Evolutionary conservation across 1,140 invertebrate genomes (phyloP).

Genomic region (Yoshiicerus persimilis): DNA sequence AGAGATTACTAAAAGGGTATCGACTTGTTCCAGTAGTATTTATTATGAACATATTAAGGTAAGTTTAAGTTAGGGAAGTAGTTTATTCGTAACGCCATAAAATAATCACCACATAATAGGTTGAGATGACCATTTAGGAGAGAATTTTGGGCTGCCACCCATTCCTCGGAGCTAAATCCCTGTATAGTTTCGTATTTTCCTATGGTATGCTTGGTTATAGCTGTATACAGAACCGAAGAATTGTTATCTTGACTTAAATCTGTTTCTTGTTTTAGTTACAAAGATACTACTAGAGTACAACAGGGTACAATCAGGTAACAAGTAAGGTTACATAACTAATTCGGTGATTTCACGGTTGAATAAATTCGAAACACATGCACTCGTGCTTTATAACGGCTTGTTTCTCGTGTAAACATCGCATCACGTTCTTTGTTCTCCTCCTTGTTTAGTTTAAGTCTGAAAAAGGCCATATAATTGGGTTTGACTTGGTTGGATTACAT

Average conservation of each 20-base stretch:
- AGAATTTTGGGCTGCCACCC: neutral
- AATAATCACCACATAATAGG: neutral
- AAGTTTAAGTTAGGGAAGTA: no score
- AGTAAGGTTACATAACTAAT: neutral
- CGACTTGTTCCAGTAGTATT: neutral
- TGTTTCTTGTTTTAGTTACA: neutral
- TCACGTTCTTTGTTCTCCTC: neutral
- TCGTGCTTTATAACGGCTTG: neutral
- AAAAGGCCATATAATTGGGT: neutral
- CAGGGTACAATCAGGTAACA: neutral
- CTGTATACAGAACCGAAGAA: neutral
- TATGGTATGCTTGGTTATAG: neutral
- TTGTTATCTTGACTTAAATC: neutral
- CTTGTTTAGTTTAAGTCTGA: neutral
- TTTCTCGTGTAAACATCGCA: neutral
- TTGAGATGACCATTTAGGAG: neutral
- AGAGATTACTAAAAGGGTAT: neutral
- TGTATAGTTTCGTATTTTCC: neutral
- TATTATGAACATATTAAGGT: neutral
- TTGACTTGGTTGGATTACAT: neutral
- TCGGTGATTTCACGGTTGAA: neutral
- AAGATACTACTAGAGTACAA: neutral
- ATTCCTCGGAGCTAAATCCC: neutral
- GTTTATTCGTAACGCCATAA: neutral
- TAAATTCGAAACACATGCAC: neutral